These are phyloP conservation scores for Tauraco hartlaubi DNA, from an alignment of 2,797 vertebrate genomes.

Conservation along the genomic window DNA sequence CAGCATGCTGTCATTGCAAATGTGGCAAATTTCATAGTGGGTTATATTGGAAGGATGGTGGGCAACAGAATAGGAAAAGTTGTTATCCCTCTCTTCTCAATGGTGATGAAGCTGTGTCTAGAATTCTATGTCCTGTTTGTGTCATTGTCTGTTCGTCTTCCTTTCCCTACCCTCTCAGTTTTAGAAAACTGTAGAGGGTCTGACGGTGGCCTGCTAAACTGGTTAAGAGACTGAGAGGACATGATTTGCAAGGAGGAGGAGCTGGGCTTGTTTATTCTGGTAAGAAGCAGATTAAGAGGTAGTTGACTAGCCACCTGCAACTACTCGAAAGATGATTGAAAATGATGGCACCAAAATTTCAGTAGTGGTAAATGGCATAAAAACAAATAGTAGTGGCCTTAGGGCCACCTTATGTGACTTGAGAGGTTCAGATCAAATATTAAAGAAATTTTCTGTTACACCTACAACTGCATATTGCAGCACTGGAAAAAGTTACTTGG, in stretches of 20 bases:
- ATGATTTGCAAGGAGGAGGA: background rate
- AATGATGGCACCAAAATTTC: background rate
- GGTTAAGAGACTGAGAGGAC: background rate
- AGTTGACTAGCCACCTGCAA: background rate
- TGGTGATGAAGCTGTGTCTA: background rate
- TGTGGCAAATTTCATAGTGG: background rate
- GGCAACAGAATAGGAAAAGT: background rate
- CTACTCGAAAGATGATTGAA: background rate
- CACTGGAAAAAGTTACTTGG: background rate
- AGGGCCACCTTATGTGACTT: background rate
- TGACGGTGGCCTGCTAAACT: background rate
- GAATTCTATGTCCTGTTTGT: background rate
- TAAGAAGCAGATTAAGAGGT: background rate
- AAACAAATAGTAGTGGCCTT: background rate
- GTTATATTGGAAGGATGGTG: background rate
- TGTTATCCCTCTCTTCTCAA: background rate
- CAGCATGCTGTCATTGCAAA: background rate
- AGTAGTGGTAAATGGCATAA: background rate
- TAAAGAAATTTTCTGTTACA: background rate
- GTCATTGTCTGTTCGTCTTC: background rate
- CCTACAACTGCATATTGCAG: background rate
- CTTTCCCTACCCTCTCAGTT: background rate
- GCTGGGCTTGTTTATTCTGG: background rate
- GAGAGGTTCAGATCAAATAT: background rate
- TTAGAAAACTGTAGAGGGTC: background rate